Conservation (phyloP, 1,140 invertebrate genomes). For the Bombyx mandarina region DNA sequence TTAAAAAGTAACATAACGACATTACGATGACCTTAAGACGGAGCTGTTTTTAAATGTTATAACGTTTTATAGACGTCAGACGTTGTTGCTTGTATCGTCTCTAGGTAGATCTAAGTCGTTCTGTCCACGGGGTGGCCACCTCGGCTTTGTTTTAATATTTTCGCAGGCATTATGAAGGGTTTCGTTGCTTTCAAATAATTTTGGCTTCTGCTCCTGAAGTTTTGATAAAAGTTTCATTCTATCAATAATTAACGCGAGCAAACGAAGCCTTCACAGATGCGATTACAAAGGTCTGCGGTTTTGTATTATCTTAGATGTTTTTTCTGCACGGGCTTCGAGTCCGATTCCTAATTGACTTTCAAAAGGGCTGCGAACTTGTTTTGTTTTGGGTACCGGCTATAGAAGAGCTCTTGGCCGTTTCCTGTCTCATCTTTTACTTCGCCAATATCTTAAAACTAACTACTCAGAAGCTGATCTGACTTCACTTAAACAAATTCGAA, state of each 20-base stretch:
- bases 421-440: too few relatives aligned
- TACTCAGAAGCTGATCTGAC: too few relatives aligned
- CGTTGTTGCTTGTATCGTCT: slow-evolving; percentile 17
- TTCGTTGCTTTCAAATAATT: slow-evolving; percentile 69
- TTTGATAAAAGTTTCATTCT: slow-evolving; percentile 71
- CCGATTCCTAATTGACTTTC: too few relatives aligned
- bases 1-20: too few relatives aligned
- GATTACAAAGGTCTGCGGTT: slow-evolving; percentile 56
- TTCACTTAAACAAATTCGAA: too few relatives aligned
- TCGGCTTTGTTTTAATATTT: slow-evolving; percentile 71
- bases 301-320: slow-evolving; percentile 44
- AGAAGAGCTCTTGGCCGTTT: too few relatives aligned
- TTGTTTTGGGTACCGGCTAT: too few relatives aligned
- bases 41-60: too few relatives aligned
- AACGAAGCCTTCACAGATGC: slow-evolving; percentile 49
- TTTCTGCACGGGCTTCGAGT: slow-evolving; percentile 17
- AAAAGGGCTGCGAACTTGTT: too few relatives aligned
- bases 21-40: too few relatives aligned
- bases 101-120: slow-evolving; percentile 34
- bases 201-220: slow-evolving; percentile 69
- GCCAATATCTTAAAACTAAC: too few relatives aligned
- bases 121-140: slow-evolving; percentile 59
- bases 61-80: too few relatives aligned
- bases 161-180: slow-evolving; percentile 69
- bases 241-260: slow-evolving; percentile 70